Percentiles rank a stretch among this genome's conserved stretches.
These are phyloP conservation scores for Phalacrocorax carbo DNA, from an alignment of 2,113 vertebrate genomes.

Conservation along the genomic window DNA sequence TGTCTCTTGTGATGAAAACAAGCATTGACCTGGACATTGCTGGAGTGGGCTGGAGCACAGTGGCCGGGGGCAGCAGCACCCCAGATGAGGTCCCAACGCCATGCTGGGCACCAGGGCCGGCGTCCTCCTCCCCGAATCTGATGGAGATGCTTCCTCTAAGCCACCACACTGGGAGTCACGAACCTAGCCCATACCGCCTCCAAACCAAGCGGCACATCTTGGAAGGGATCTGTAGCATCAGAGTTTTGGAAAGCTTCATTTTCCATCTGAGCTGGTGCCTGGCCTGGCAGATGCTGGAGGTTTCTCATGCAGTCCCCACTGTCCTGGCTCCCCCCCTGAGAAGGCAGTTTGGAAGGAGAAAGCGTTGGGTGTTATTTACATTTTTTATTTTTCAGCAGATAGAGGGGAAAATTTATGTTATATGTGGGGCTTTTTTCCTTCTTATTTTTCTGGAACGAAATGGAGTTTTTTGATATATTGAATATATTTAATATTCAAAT, in stretches of 20 bases:
- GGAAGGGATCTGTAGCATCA: background rate
- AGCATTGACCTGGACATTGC: background rate
- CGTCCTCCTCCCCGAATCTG: background rate
- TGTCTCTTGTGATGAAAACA: background rate
- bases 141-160: background rate
- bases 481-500: slow-evolving; percentile 69
- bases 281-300: background rate
- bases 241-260: background rate
- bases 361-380: background rate
- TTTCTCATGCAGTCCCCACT: background rate
- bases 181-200: background rate
- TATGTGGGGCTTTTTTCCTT: background rate
- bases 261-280: background rate
- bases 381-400: background rate
- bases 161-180: background rate
- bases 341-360: background rate
- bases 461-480: slow-evolving; percentile 57
- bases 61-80: background rate
- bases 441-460: slow-evolving; percentile 51
- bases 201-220: background rate
- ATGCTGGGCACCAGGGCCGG: background rate
- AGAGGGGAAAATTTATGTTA: background rate
- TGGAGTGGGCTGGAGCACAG: background rate
- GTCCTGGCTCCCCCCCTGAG: background rate
- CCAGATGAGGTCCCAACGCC: background rate